These are phyloP conservation scores for Naja naja DNA, from an alignment of 2,113 vertebrate species.

Conservation along the genomic window DNA sequence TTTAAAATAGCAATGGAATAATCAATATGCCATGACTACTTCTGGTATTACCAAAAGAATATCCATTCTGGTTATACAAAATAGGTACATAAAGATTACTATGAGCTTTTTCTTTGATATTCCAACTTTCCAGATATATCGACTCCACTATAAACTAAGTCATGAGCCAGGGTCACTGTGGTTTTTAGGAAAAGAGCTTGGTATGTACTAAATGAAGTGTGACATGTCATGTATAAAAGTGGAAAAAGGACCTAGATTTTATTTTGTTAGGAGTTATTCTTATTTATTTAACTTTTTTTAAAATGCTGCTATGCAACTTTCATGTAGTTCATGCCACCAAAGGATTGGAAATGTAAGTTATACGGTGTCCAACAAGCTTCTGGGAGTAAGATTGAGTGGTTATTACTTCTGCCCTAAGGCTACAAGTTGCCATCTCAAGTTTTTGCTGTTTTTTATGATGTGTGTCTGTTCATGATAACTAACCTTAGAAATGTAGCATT, in stretches of 20 bases:
- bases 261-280: not conserved
- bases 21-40: not conserved
- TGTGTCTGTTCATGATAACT: not conserved
- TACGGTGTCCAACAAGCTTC: not conserved
- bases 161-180: not conserved
- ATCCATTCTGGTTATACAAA: not conserved
- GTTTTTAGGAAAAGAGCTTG: not conserved
- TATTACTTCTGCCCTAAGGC: not conserved
- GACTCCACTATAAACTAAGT: not conserved
- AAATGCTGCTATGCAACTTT: not conserved
- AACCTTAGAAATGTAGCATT: not conserved
- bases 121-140: not conserved
- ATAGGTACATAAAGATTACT: not conserved
- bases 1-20: not conserved
- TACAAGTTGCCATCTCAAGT: not conserved
- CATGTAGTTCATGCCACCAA: not conserved
- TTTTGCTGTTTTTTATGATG: not conserved
- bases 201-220: not conserved
- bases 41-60: not conserved
- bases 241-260: not conserved
- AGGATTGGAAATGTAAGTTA: not conserved
- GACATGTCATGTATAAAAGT: not conserved
- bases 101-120: not conserved
- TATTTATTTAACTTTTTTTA: too few species aligned
- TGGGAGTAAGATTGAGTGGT: not conserved